Base-by-base conservation (phyloP, 2,797 vertebrate genomes). In the Dendrocincla tyrannina region DNA sequence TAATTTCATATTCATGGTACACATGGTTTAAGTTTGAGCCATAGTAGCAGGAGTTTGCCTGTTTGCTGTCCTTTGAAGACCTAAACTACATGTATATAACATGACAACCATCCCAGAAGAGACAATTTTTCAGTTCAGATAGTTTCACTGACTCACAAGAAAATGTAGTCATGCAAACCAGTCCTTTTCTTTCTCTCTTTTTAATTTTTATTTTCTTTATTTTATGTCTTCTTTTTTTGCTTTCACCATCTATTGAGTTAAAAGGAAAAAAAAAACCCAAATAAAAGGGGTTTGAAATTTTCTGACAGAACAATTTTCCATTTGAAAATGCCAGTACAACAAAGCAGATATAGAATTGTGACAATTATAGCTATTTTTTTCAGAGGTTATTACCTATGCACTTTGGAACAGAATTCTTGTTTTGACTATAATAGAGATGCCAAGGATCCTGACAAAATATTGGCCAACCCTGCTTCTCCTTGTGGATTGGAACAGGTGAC, bases 221-320 rank as follows among this genome's bases (percentile, higher is more conserved):
- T 62, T 87, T 47, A 5, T 53, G 0, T 50, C 1, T 56, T n/a
- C 2, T 30, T 47, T 52, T 47, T 50, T 66, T 41, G 0, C 8
- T 72, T 67, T 89, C 4, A 24, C 27, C 2, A 12, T n/a, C 17
- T 15, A 25, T 27, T 33, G 14, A 7, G 17, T 79, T 73, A 27
- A 62, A 90, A 62, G 27, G 50, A 8, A 37, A 7, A 66, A 78
- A 77, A 60, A 78, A 44, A 44, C 4, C 9, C 66, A 10, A 87
- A 28, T 30, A 22, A 46, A 50, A 74, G 3, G 3, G 1, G 2
- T 14, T 42, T 5, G 42, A 62, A 39, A 35, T 50, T 70, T 81
- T 68, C 46, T 32, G 24, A 39, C 33, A 35, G 8, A 91, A 53
- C 12, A 53, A 10, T 49, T 22, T 90, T 41, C 53, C 10, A 19